Evolutionary conservation across 2,888 invertebrate species (phyloP).

Genomic region (Thecocarcelia acutangulata): DNA sequence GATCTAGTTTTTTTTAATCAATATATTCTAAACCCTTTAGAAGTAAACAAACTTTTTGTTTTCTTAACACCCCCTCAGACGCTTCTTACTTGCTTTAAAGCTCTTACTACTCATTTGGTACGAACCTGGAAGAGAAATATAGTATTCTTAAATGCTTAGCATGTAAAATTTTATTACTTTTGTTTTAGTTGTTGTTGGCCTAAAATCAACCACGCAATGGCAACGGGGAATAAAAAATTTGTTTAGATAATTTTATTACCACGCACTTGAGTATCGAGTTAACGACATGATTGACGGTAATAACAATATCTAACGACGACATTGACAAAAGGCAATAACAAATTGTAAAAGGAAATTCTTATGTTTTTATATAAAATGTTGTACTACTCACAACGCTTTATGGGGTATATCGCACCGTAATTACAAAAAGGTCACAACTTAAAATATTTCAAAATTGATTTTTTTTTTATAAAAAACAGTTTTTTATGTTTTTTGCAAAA

Average conservation of each 20-base stretch:
- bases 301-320: conserved; percentile 50
- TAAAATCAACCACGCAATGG: conserved; percentile 25
- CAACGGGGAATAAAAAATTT: conserved; percentile 6
- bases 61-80: too few relatives aligned
- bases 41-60: too few relatives aligned
- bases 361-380: too few relatives aligned
- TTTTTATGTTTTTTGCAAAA: too few relatives aligned
- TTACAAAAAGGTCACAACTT: too few relatives aligned
- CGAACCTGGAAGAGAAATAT: neutral
- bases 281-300: conserved; percentile 67
- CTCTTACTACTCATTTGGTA: too few relatives aligned
- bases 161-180: conserved; percentile 24
- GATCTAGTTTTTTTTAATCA: conserved; percentile 58
- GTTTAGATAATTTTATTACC: conserved; percentile 20
- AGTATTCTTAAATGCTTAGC: conserved; percentile 4
- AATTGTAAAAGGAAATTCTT: neutral
- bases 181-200: conserved; percentile 1
- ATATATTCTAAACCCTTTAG: too few relatives aligned
- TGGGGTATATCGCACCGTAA: too few relatives aligned
- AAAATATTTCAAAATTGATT: too few relatives aligned
- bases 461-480: too few relatives aligned
- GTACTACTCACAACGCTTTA: too few relatives aligned
- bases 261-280: conserved; percentile 57
- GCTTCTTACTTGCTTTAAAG: too few relatives aligned
- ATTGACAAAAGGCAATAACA: conserved; percentile 15